Evolutionary conservation across 1,140 invertebrate species (phyloP), one percentile per base, ranked within the genome.

Genomic region (Anadara kagoshimensis): DNA sequence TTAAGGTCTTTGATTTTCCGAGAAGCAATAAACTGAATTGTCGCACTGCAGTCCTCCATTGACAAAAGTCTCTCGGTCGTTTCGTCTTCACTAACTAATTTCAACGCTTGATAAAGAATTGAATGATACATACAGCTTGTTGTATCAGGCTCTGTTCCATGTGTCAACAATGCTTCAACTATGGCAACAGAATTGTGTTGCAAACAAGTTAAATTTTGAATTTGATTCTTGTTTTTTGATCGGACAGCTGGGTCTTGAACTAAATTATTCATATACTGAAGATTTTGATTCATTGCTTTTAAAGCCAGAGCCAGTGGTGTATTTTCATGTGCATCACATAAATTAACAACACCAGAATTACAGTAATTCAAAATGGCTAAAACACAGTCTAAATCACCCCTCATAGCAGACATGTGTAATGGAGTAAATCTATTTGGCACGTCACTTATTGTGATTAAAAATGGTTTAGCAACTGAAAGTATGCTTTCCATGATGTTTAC

Each of bases 401-500:
- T 76, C 82, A 83, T 83, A 14, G 61, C 69, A 0, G 78, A 79
- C 78, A 81, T 83, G 51, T 83, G 82, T 20, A 83, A 53, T 20
- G 82, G 82, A 5, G 78, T 80, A 53, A 76, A 78, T 24, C 63
- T 51, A 66, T 74, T 79, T 0, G 73, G 75, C 44, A 68, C 59
- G 54, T 70, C 71, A 7, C 56, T 59, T 12, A 54, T 63, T 16
- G 49, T 72, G 16, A 81, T 53, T 47, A 79, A 73, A 18, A 29
- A 58, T 36, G 69, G 64, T 5, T 72, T 58, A 24, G 75, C 76
- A 24, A 69, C 61, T n/a, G 54, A 51, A 20, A 83, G 51, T 10
- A 83, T 47, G 14, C 53, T 64, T 41, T 73, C 64, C 69, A 83
- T 59, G 11, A 79, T 73, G 10, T 64, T 66, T n/a, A 66, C 29